Conservation (phyloP, 2,797 vertebrate genomes). For the Sitta carolinensis region DNA sequence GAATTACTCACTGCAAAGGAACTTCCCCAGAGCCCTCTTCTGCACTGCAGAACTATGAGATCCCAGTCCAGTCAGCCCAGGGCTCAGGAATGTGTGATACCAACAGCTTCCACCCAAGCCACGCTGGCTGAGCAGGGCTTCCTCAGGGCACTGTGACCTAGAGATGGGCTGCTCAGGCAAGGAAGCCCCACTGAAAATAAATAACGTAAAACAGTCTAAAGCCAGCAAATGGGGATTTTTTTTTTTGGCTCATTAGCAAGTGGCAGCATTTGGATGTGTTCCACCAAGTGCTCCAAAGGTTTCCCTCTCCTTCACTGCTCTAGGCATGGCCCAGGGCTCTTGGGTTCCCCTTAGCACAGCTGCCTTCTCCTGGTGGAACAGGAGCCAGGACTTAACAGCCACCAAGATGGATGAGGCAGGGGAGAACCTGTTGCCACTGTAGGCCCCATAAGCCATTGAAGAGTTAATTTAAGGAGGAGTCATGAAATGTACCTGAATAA, state of each 20-base stretch:
- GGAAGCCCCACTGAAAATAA: neutral
- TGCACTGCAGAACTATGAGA: neutral
- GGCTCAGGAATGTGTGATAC: neutral
- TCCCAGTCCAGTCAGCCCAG: neutral
- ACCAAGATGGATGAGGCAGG: neutral
- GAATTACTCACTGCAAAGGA: neutral
- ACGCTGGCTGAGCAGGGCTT: neutral
- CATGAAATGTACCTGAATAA: constrained; percentile 14
- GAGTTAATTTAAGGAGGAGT: neutral
- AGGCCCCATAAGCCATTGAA: neutral
- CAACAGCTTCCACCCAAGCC: neutral
- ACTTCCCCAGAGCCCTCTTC: neutral
- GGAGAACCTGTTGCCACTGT: neutral
- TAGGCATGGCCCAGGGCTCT: neutral
- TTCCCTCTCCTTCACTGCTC: neutral
- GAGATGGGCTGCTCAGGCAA: neutral
- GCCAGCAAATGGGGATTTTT: neutral
- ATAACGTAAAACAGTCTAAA: neutral
- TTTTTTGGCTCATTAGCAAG: neutral
- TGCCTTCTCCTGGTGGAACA: neutral
- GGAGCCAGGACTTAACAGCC: neutral
- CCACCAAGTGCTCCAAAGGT: neutral
- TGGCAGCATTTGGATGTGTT: neutral
- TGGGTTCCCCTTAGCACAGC: neutral
- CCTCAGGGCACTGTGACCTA: neutral